Evolutionary conservation across 2,888 invertebrate genomes (phyloP).

Genomic region (Drosophila mercatorum): DNA sequence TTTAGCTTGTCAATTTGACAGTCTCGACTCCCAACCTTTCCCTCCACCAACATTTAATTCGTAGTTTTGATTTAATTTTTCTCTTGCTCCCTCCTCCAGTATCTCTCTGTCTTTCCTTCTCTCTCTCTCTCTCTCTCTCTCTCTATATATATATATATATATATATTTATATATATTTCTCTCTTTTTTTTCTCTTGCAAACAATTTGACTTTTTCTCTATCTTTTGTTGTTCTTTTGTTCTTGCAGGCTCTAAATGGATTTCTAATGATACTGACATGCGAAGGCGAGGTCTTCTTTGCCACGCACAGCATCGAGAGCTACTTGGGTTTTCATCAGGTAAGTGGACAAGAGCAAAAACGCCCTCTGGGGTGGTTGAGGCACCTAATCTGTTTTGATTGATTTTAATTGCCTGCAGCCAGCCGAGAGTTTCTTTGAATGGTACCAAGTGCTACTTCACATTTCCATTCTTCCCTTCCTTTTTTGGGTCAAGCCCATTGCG

Average conservation of each 20-base stretch:
- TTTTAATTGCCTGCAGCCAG: constrained; percentile 65
- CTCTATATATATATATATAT: too few relatives aligned
- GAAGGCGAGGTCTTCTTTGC: constrained; percentile 99
- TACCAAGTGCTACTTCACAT: constrained; percentile 4
- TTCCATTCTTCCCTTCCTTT: constrained; percentile 19
- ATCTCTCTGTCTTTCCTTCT: not conserved
- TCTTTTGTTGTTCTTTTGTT: constrained; percentile 39
- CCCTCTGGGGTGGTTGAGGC: constrained; percentile 19
- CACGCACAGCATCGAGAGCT: constrained; percentile 99
- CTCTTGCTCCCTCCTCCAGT: constrained; percentile 12
- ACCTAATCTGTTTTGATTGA: constrained; percentile 63
- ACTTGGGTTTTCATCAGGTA: constrained; percentile 99
- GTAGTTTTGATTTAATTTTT: constrained; percentile 75
- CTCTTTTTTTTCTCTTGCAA: not conserved
- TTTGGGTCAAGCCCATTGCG: constrained; percentile 69
- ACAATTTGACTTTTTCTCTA: constrained; percentile 22
- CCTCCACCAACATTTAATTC: constrained; percentile 65
- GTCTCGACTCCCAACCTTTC: constrained; percentile 2
- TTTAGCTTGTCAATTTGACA: constrained; percentile 50
- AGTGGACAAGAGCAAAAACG: constrained; percentile 75
- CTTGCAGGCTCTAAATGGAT: constrained; percentile 98
- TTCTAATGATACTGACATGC: constrained; percentile 99
- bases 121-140: not conserved
- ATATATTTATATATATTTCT: not conserved
- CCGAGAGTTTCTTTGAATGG: constrained; percentile 44